Evolutionary conservation across 2,113 vertebrate genomes (phyloP).

Genomic region (Egretta garzetta): DNA sequence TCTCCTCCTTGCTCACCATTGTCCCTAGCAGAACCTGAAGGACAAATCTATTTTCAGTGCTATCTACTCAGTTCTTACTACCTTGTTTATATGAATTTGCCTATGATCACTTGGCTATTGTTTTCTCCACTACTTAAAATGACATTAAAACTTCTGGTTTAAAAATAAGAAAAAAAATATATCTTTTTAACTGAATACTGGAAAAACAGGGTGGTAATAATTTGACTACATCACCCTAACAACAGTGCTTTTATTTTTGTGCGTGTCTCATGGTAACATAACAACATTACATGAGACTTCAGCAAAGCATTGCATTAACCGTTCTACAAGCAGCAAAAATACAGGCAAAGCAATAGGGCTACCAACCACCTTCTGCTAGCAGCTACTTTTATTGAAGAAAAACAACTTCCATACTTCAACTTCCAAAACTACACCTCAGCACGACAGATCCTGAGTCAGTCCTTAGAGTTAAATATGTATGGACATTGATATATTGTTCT

Average conservation of each 20-base stretch:
- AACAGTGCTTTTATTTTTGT: neutral
- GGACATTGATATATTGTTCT: constrained; percentile 14
- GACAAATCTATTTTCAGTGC: constrained; percentile 7
- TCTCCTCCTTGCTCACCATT: neutral
- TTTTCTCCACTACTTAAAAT: neutral
- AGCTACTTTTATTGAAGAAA: neutral
- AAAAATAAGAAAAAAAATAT: neutral
- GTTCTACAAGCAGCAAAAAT: neutral
- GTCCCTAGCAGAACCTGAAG: neutral
- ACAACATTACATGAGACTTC: neutral
- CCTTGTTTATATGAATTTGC: neutral
- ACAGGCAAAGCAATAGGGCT: neutral
- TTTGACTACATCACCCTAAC: neutral
- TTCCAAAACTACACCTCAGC: constrained; percentile 18
- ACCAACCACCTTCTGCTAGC: neutral
- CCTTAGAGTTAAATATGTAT: neutral
- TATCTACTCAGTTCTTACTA: neutral
- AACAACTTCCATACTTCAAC: neutral
- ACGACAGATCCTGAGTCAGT: neutral
- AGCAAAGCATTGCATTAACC: neutral
- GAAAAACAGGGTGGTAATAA: neutral
- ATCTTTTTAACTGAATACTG: neutral
- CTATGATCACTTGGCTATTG: neutral
- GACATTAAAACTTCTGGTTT: neutral
- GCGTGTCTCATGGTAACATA: neutral